Percentiles rank a stretch among this genome's conserved stretches.
Conservation (phyloP, 2,888 invertebrate species). For the Nasonia oneida region DNA sequence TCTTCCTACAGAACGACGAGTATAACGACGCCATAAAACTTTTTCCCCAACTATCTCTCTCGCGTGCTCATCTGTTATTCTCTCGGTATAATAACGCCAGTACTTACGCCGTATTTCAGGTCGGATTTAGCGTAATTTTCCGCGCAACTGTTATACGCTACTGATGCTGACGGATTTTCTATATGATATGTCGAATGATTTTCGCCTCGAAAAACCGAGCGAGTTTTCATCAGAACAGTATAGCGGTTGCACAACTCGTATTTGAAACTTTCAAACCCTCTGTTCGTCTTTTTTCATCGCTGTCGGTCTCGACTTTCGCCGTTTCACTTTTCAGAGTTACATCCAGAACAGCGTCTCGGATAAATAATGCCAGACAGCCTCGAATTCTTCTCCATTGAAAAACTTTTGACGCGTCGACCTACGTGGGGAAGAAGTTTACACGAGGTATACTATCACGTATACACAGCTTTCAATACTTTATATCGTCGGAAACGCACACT, state of each 20-base stretch:
- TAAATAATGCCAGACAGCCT: too few species aligned
- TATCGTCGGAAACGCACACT: not conserved
- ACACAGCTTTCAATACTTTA: not conserved
- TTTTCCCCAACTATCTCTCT: not conserved
- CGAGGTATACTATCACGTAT: too few species aligned
- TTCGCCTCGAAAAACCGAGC: not conserved
- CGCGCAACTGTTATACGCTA: not conserved
- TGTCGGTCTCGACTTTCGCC: not conserved
- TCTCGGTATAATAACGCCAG: not conserved
- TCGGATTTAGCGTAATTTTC: not conserved
- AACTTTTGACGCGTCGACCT: slow-evolving; percentile 4
- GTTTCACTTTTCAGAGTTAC: not conserved
- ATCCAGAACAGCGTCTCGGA: too few species aligned
- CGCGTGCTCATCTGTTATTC: not conserved
- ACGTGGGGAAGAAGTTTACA: not conserved
- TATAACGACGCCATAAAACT: not conserved
- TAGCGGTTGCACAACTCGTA: not conserved
- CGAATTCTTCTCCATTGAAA: not conserved
- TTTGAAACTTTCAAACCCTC: slow-evolving; percentile 10
- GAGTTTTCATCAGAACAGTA: not conserved
- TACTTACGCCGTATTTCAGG: not conserved
- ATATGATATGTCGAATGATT: not conserved
- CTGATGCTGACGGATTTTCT: not conserved
- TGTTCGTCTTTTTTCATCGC: not conserved
- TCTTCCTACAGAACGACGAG: not conserved